phyloP scores from a whole-genome alignment of 2,113 vertebrate genomes.

The human (Homo sapiens) region GRCh38 chr1:246739501-246740000 shows the following conservation, averaged over 20 bases:
- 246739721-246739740: not conserved
- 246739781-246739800: not conserved
- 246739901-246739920: not conserved
- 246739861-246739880: not conserved
- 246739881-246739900: not conserved
- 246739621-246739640: not conserved
- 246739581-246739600: not conserved
- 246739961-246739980: not conserved
- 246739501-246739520: not conserved
- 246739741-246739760: not conserved
- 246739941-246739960: not conserved
- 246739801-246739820: rapidly evolving
- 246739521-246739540: not conserved
- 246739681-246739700: not conserved
- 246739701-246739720: not conserved
- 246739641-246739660: not conserved
- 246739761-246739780: not conserved
- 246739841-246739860: not conserved
- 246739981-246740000: not conserved
- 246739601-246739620: not conserved
- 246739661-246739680: not conserved
- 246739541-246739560: not conserved
- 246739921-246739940: slow-evolving; percentile 29
- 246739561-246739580: not conserved
- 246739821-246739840: not conserved